These are phyloP conservation scores for Zoanthus sansibaricus DNA, from an alignment of 92 coral and sea anemone species.

Conservation along the genomic window DNA sequence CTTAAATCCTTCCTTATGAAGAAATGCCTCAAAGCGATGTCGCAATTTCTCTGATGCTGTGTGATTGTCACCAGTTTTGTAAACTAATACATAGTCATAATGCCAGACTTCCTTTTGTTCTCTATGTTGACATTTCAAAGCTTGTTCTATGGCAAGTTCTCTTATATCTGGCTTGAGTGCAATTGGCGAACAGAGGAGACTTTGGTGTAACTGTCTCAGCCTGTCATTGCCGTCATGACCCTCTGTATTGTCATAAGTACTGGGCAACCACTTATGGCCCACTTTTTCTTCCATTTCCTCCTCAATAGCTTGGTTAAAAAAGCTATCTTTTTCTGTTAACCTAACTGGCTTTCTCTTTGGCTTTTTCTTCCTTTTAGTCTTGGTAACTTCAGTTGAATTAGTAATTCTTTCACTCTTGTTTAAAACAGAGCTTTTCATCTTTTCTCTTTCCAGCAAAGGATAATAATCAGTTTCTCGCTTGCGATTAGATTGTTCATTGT, in stretches of 20 bases:
- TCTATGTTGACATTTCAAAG: slow-evolving; percentile 58
- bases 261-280: slow-evolving; percentile 28
- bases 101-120: slow-evolving; percentile 65
- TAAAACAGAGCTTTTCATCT: neutral
- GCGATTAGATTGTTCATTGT: neutral
- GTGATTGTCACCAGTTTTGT: slow-evolving; percentile 75
- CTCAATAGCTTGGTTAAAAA: slow-evolving; percentile 20
- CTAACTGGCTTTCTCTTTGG: neutral
- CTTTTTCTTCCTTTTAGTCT: slow-evolving; percentile 52
- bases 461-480: neutral
- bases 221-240: slow-evolving; percentile 57
- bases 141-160: slow-evolving; percentile 84
- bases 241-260: slow-evolving; percentile 23
- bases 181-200: slow-evolving; percentile 17
- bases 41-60: slow-evolving; percentile 74
- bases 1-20: slow-evolving; percentile 77
- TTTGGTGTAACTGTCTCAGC: slow-evolving; percentile 46
- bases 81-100: slow-evolving; percentile 85
- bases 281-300: slow-evolving; percentile 14
- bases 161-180: slow-evolving; percentile 73
- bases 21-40: slow-evolving; percentile 73
- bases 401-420: slow-evolving; percentile 27
- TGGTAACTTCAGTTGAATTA: slow-evolving; percentile 50
- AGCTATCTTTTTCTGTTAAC: slow-evolving; percentile 14
- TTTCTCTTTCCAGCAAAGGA: slow-evolving; percentile 5